Percentiles rank a stretch among this genome's conserved stretches.
phyloP scores from a whole-genome alignment of 2,888 invertebrate species.

The Megaustenia siamemsis region DNA sequence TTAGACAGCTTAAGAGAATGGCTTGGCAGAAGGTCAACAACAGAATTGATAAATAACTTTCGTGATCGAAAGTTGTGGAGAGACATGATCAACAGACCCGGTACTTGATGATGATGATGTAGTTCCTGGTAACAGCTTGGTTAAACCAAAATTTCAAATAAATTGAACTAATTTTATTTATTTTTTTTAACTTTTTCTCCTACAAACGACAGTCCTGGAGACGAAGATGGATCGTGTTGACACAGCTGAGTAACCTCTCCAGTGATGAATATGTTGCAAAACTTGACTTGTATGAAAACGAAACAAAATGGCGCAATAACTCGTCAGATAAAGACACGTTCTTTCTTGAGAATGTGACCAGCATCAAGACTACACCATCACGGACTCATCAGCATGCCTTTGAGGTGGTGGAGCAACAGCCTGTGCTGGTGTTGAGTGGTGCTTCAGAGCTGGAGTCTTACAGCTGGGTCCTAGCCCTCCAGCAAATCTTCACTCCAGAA shows the following conservation, averaged over 20 bases:
- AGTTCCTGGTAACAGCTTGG: not conserved
- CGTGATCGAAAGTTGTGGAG: not conserved
- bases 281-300: constrained; percentile 67
- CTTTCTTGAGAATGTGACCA: constrained; percentile 68
- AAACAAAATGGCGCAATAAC: constrained; percentile 59
- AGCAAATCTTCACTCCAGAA: constrained; percentile 68
- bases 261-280: constrained; percentile 65
- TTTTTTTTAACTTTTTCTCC: not conserved
- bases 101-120: not conserved
- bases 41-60: too few species aligned
- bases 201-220: constrained; percentile 68
- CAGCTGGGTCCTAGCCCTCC: constrained; percentile 66
- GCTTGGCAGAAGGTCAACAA: too few species aligned
- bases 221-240: constrained; percentile 69
- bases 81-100: not conserved
- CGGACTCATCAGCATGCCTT: constrained; percentile 71
- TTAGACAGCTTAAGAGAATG: too few species aligned
- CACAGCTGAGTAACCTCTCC: constrained; percentile 69
- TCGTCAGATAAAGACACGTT: constrained; percentile 66
- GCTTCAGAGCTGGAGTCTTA: constrained; percentile 64
- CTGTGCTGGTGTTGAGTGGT: constrained; percentile 67
- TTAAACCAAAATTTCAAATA: not conserved
- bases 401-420: constrained; percentile 67
- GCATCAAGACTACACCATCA: constrained; percentile 65
- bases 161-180: not conserved